Percentiles rank a stretch among this genome's conserved stretches.
phyloP scores from a whole-genome alignment of 2,797 vertebrate species.

The Eremophila alpestris region DNA sequence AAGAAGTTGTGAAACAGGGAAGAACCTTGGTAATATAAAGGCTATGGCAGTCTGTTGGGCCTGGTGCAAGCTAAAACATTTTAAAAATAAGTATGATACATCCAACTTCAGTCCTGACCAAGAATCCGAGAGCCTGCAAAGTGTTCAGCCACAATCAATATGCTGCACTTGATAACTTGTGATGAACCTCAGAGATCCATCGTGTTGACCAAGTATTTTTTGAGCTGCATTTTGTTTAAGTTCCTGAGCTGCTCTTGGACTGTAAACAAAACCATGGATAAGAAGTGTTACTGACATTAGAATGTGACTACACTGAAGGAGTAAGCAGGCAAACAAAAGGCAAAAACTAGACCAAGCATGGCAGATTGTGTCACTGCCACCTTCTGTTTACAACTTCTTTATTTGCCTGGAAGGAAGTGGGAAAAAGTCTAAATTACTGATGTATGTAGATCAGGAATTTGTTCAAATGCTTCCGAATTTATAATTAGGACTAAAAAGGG shows the following conservation, averaged over 20 bases:
- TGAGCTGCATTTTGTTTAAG: background rate
- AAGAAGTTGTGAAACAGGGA: background rate
- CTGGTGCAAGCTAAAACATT: background rate
- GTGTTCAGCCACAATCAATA: background rate
- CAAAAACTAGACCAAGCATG: background rate
- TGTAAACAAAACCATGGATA: background rate
- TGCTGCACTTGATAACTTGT: rapidly evolving
- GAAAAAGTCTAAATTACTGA: background rate
- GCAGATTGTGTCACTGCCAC: background rate
- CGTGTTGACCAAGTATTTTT: background rate
- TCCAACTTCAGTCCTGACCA: background rate
- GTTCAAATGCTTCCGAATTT: background rate
- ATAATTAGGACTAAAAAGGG: background rate
- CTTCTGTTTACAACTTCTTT: background rate
- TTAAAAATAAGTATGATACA: background rate
- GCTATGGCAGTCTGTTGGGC: background rate
- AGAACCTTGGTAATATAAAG: background rate
- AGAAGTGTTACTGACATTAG: background rate
- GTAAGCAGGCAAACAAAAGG: background rate
- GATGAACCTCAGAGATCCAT: background rate
- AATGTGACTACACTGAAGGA: background rate
- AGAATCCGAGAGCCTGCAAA: background rate
- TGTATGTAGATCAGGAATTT: background rate
- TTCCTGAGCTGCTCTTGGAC: background rate
- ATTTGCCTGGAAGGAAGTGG: background rate